A percentile compares a stretch with the other conserved stretches of the same genome.
Conservation (phyloP, 2,113 vertebrate genomes). For the Ptilonorhynchus violaceus region DNA sequence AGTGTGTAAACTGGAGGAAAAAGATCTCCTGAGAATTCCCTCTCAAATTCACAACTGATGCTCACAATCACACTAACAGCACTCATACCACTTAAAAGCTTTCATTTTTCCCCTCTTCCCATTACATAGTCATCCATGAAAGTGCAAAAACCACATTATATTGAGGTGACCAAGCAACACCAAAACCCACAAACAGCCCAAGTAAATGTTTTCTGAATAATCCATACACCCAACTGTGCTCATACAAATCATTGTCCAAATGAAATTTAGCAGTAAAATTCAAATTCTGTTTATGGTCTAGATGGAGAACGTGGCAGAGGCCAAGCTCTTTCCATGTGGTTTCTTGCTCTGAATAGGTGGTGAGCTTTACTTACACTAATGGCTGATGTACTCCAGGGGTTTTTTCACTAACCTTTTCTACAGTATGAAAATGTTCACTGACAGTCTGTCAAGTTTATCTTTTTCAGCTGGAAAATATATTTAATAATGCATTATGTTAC, state of each 20-base stretch:
- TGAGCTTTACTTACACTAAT: background rate
- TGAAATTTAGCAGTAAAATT: background rate
- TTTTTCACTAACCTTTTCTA: conserved; percentile 11
- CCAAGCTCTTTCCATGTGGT: background rate
- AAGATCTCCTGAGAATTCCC: background rate
- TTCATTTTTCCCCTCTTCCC: background rate
- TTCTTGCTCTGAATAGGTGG: background rate
- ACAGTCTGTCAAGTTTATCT: conserved; percentile 53
- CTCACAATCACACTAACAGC: background rate
- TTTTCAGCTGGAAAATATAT: conserved; percentile 64
- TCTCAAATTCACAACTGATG: background rate
- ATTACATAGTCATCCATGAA: background rate
- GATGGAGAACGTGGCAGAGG: background rate
- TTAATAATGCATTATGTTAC: conserved; percentile 74
- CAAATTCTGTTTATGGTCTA: background rate
- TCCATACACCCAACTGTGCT: background rate
- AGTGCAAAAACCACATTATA: background rate
- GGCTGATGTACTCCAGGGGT: background rate
- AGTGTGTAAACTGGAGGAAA: background rate
- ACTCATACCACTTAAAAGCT: background rate
- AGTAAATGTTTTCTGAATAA: background rate
- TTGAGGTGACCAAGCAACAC: background rate
- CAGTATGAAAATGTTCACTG: conserved; percentile 47
- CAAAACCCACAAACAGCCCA: background rate
- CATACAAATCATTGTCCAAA: background rate